These are phyloP conservation scores for Lamellibrachia satsuma DNA, from an alignment of 2,888 invertebrate species.

Conservation along the genomic window DNA sequence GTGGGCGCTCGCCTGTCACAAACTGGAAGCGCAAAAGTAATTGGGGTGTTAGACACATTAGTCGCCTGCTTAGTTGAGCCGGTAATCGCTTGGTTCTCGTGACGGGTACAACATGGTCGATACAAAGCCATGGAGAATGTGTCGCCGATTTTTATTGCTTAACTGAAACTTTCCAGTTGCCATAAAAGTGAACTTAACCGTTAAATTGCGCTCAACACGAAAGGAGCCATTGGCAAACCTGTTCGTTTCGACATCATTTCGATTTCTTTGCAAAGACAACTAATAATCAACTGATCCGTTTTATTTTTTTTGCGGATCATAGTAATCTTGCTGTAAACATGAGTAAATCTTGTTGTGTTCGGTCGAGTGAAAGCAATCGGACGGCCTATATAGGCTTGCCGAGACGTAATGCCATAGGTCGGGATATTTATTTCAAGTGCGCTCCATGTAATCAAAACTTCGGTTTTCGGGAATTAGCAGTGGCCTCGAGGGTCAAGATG, in stretches of 20 bases:
- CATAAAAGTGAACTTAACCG: neutral
- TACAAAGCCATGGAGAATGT: neutral
- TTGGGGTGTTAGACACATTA: neutral
- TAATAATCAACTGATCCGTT: neutral
- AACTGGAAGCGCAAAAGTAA: neutral
- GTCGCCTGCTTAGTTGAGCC: neutral
- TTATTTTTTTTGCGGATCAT: neutral
- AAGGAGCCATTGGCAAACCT: neutral
- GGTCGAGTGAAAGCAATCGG: neutral
- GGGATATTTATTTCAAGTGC: neutral
- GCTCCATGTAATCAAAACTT: conserved; percentile 6
- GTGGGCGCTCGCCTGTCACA: neutral
- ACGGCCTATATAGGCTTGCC: neutral
- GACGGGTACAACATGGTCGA: neutral
- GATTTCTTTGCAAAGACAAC: neutral
- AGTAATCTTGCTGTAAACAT: neutral
- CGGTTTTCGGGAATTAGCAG: neutral
- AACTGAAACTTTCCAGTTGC: neutral
- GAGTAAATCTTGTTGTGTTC: neutral
- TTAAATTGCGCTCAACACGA: neutral
- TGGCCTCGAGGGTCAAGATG: neutral
- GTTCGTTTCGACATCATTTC: neutral
- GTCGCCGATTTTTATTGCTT: neutral
- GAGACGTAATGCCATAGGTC: neutral
- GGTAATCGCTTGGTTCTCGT: neutral